These are phyloP conservation scores for Exephanes ischioxanthus DNA, from an alignment of 2,888 invertebrate species.

Conservation along the genomic window DNA sequence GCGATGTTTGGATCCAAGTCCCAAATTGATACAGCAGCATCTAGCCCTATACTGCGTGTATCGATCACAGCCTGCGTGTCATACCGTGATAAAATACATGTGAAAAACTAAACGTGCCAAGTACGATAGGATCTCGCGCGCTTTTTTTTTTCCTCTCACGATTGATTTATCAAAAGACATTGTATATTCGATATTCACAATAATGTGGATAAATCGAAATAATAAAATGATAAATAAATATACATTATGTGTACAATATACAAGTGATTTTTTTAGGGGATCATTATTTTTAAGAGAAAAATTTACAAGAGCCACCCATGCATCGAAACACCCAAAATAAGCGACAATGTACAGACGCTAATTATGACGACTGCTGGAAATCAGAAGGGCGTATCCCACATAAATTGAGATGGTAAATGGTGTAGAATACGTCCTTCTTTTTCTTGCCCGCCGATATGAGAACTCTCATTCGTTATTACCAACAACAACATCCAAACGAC, in stretches of 20 bases:
- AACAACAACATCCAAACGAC: conserved; percentile 17
- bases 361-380: too few species aligned
- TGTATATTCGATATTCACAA: background rate
- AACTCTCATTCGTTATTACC: background rate
- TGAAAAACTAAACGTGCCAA: conserved; percentile 61
- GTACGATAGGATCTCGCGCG: conserved; percentile 15
- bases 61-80: conserved; percentile 90
- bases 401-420: background rate
- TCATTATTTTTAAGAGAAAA: background rate
- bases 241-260: background rate
- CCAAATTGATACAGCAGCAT: conserved; percentile 91
- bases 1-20: conserved; percentile 94
- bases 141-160: conserved; percentile 31
- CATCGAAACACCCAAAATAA: conserved; percentile 37
- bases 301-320: conserved; percentile 24
- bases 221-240: background rate
- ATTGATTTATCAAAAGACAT: too few species aligned
- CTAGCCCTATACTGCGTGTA: conserved; percentile 90
- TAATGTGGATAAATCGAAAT: background rate
- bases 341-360: conserved; percentile 9
- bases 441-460: background rate
- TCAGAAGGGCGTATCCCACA: background rate
- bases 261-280: background rate
- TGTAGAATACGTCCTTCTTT: background rate
- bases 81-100: conserved; percentile 61